These are phyloP conservation scores for Neolamprologus caudopunctatus DNA, from an alignment of 2,113 vertebrate species.

Conservation along the genomic window DNA sequence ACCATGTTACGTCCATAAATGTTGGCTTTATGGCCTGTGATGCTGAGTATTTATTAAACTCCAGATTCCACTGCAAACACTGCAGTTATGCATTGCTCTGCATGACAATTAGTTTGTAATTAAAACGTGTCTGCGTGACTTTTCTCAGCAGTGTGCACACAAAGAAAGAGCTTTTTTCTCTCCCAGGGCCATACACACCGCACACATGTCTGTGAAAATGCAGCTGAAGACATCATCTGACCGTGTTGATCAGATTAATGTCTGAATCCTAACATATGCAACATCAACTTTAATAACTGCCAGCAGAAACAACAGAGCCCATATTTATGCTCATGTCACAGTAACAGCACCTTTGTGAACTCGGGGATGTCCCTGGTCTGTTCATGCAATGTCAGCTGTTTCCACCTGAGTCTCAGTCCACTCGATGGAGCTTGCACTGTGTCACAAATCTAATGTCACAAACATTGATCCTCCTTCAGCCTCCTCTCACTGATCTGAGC, in stretches of 20 bases:
- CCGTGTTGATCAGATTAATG: background rate
- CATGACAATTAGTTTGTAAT: background rate
- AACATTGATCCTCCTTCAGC: background rate
- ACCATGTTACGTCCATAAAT: background rate
- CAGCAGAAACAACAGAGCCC: background rate
- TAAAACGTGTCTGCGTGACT: background rate
- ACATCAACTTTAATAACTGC: background rate
- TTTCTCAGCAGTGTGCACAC: background rate
- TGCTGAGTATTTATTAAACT: background rate
- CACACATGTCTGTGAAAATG: background rate
- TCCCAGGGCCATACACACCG: background rate
- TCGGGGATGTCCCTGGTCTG: background rate
- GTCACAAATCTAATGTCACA: background rate
- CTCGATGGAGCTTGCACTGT: background rate
- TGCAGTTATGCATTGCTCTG: background rate
- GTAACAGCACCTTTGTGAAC: background rate
- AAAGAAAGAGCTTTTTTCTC: background rate
- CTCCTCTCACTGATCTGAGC: background rate
- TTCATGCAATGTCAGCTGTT: background rate
- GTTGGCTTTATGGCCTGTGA: background rate
- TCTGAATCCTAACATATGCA: background rate
- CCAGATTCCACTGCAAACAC: background rate
- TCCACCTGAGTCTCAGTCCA: background rate
- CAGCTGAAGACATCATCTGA: background rate
- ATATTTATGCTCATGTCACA: background rate